Conservation (phyloP, 2,888 invertebrate species). For the Polia nebulosa region DNA sequence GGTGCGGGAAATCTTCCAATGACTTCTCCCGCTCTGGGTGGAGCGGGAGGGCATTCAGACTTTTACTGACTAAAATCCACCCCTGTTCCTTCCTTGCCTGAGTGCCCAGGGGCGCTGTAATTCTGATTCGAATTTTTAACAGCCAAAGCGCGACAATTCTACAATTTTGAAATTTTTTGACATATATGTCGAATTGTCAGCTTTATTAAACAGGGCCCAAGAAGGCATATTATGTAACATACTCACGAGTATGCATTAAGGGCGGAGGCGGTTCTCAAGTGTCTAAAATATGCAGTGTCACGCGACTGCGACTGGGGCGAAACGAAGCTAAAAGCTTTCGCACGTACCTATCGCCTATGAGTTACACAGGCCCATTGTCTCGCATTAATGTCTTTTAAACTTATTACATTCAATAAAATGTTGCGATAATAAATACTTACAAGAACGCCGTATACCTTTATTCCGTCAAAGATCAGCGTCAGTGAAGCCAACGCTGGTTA, state of each 20-base stretch:
- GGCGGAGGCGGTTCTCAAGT: constrained; percentile 61
- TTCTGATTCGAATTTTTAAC: too few relatives aligned
- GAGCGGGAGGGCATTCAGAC: too few relatives aligned
- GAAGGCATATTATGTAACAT: constrained; percentile 54
- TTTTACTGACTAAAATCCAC: too few relatives aligned
- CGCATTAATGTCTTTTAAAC: constrained; percentile 47
- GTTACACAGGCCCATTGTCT: constrained; percentile 54
- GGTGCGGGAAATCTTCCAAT: too few relatives aligned
- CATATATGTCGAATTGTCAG: too few relatives aligned
- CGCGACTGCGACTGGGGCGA: constrained; percentile 53
- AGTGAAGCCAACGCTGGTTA: constrained; percentile 43
- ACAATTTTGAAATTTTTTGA: too few relatives aligned
- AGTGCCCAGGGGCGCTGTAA: too few relatives aligned
- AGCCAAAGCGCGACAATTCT: too few relatives aligned
- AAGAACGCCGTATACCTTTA: constrained; percentile 60
- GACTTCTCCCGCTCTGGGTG: too few relatives aligned
- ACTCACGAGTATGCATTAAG: constrained; percentile 52
- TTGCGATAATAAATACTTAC: constrained; percentile 54
- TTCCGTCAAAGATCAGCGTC: constrained; percentile 45
- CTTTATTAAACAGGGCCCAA: constrained; percentile 2
- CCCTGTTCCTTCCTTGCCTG: too few relatives aligned
- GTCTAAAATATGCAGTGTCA: constrained; percentile 69
- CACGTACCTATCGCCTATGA: constrained; percentile 48
- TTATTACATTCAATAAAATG: constrained; percentile 54
- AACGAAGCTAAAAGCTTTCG: constrained; percentile 58